These are phyloP conservation scores for Eucriotettix oculatus DNA, from an alignment of 2,888 invertebrate genomes.

Conservation along the genomic window DNA sequence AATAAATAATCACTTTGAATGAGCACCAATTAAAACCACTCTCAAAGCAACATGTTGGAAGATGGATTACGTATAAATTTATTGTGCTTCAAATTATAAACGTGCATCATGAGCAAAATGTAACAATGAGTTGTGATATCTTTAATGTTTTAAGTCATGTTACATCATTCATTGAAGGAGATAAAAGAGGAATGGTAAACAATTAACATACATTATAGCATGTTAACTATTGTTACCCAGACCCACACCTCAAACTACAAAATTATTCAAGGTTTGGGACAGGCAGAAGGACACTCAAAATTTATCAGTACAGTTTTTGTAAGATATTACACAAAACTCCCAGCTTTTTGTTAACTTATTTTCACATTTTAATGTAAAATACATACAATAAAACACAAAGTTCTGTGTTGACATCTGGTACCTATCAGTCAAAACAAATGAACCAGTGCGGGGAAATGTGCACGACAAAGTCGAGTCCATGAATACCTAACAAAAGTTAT, in stretches of 20 bases:
- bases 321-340: no score
- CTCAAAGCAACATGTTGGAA: conserved; percentile 5
- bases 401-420: background rate
- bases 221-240: background rate
- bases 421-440: conserved; percentile 4
- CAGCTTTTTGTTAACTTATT: background rate
- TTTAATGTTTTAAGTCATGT: background rate
- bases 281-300: no score
- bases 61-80: conserved; percentile 10
- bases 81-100: conserved; percentile 12
- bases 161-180: background rate
- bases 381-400: conserved; percentile 6
- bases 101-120: conserved; percentile 13
- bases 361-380: conserved; percentile 2
- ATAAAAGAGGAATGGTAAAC: conserved; percentile 10
- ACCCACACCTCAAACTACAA: background rate
- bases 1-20: background rate
- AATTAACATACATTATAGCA: conserved; percentile 6
- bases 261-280: background rate
- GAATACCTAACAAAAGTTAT: conserved; percentile 9
- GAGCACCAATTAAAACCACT: conserved; percentile 5
- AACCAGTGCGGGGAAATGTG: conserved; percentile 7
- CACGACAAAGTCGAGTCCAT: conserved; percentile 6
- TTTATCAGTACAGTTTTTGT: no score
- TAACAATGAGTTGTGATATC: conserved; percentile 3